phyloP scores from a whole-genome alignment of 2,113 vertebrate genomes.

The Cyprinus carpio region DNA sequence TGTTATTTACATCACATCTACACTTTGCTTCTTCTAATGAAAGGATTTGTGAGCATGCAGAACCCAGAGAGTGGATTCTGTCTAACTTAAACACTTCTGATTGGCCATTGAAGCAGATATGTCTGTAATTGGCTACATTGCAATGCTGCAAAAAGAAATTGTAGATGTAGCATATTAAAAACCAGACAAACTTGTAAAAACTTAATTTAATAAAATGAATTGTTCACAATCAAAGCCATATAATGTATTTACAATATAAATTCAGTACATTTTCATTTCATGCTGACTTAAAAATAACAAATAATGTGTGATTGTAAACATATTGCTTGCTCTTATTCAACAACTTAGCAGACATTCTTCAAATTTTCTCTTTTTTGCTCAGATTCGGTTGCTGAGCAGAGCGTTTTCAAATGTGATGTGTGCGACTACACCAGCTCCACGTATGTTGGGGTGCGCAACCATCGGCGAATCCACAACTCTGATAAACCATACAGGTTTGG shows the following conservation, averaged over 20 bases:
- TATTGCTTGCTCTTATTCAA: neutral
- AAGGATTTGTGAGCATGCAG: no score
- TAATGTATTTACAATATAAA: neutral
- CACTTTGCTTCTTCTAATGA: no score
- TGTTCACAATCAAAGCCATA: neutral
- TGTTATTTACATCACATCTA: no score
- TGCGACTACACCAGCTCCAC: constrained; percentile 95
- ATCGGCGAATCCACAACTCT: constrained; percentile 91
- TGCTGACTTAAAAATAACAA: neutral
- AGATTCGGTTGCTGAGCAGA: constrained; percentile 72
- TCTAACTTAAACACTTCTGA: no score
- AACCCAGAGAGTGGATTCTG: no score
- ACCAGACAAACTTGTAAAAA: no score
- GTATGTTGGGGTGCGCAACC: constrained; percentile 92
- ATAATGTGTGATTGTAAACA: neutral
- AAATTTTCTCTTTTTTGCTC: constrained; percentile 13
- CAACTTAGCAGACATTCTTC: neutral
- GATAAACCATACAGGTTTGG: constrained; percentile 94
- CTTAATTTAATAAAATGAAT: no score
- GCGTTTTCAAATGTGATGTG: constrained; percentile 89
- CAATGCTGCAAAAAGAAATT: no score
- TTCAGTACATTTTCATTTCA: neutral
- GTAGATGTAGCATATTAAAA: no score
- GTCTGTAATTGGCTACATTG: no score
- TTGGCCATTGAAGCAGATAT: no score